Evolutionary conservation across 2,797 vertebrate species (phyloP).

Genomic region (Percopsis omiscomaycus): DNA sequence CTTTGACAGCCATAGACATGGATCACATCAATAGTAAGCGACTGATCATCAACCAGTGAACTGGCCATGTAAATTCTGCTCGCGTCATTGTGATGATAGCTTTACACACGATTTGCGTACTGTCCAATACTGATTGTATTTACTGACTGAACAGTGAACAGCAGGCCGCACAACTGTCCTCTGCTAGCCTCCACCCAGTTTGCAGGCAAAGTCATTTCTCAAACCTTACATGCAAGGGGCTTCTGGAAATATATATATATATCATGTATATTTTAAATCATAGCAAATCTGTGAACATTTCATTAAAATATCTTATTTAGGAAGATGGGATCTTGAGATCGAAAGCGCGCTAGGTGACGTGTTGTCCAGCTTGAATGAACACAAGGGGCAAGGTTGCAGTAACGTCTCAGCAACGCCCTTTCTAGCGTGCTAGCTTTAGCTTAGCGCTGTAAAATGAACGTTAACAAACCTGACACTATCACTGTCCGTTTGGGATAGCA

Average conservation of each 20-base stretch:
- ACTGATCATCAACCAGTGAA: no score
- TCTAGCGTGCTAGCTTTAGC: slow-evolving; percentile 64
- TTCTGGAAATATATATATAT: no score
- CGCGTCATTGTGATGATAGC: no score
- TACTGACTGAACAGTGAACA: background rate
- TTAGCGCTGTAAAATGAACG: slow-evolving; percentile 52
- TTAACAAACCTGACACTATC: slow-evolving; percentile 44
- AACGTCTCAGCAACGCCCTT: slow-evolving; percentile 78
- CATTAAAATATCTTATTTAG: background rate
- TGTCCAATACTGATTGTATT: no score
- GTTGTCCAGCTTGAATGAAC: slow-evolving; percentile 50
- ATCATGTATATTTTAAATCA: no score
- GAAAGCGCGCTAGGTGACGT: slow-evolving; percentile 44
- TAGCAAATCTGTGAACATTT: background rate
- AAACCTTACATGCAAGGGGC: slow-evolving; percentile 4
- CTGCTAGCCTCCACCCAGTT: slow-evolving; percentile 41
- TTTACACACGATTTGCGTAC: no score
- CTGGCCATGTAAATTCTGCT: no score
- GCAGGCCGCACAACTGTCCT: slow-evolving; percentile 5
- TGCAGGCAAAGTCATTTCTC: slow-evolving; percentile 18
- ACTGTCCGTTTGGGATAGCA: slow-evolving; percentile 22
- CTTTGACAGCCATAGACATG: no score
- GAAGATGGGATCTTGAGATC: background rate
- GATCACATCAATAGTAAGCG: no score
- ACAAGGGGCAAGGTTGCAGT: slow-evolving; percentile 78